Evolutionary conservation across 2,888 invertebrate genomes (phyloP).

Genomic region (Lymantria dispar): DNA sequence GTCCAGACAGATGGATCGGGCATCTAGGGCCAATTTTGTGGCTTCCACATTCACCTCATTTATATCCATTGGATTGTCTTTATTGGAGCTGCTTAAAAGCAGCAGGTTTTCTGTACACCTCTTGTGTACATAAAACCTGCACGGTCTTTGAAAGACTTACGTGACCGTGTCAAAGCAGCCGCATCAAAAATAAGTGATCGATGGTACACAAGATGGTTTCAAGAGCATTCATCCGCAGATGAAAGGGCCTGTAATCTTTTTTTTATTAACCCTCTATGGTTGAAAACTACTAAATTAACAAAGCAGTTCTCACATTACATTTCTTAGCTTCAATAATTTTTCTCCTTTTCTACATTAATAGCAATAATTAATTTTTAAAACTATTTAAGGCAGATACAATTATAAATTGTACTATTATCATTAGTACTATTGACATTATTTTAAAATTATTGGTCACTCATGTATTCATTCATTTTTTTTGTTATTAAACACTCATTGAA

Average conservation of each 20-base stretch:
- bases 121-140: background rate
- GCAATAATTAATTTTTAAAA: no score
- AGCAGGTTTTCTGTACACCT: no score
- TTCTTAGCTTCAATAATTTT: no score
- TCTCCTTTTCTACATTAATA: no score
- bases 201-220: background rate
- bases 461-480: no score
- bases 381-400: no score
- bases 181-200: slow-evolving; percentile 1
- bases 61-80: slow-evolving; percentile 2
- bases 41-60: slow-evolving; percentile 1
- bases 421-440: no score
- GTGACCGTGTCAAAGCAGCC: background rate
- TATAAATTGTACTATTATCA: no score
- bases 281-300: background rate
- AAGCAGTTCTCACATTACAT: no score
- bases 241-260: background rate
- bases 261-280: background rate
- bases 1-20: background rate
- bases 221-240: background rate
- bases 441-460: no score
- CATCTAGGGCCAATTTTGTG: background rate
- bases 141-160: background rate
- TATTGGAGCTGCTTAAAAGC: slow-evolving; percentile 1
- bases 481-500: no score